Conservation (phyloP, 2,113 vertebrate species). For the Clarias macrocephalus region DNA sequence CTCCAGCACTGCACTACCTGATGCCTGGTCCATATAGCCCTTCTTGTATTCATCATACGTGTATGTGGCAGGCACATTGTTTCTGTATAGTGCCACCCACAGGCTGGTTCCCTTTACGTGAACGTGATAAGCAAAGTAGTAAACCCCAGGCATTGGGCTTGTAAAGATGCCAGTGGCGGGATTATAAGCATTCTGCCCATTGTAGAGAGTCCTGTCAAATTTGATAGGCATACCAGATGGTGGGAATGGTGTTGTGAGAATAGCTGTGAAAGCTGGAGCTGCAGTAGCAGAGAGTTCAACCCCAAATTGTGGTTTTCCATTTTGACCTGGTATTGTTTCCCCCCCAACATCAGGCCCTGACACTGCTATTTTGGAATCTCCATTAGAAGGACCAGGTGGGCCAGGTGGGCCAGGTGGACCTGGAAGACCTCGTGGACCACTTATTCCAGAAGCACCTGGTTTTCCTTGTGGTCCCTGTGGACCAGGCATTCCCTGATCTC, state of each 20-base stretch:
- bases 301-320: constrained; percentile 80
- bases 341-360: constrained; percentile 82
- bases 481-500: constrained; percentile 82
- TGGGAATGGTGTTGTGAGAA: constrained; percentile 91
- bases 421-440: constrained; percentile 78
- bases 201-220: constrained; percentile 96
- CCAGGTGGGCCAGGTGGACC: constrained; percentile 83
- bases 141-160: constrained; percentile 89
- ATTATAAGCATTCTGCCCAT: constrained; percentile 93
- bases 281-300: constrained; percentile 81
- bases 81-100: constrained; percentile 98
- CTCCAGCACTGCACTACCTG: constrained; percentile 95
- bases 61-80: constrained; percentile 97
- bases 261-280: constrained; percentile 91
- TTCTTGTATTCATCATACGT: constrained; percentile 99
- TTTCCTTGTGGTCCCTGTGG: constrained; percentile 88
- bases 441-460: constrained; percentile 81
- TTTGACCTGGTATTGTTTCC: constrained; percentile 78
- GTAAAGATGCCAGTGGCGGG: constrained; percentile 91
- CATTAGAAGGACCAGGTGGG: constrained; percentile 74
- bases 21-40: constrained; percentile 98
- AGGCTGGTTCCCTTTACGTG: constrained; percentile 96
- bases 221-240: constrained; percentile 93
- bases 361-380: constrained; percentile 82
- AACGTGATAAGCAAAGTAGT: constrained; percentile 98